Conservation (phyloP, 2,113 vertebrate genomes). For the Gopherus evgoodei region DNA sequence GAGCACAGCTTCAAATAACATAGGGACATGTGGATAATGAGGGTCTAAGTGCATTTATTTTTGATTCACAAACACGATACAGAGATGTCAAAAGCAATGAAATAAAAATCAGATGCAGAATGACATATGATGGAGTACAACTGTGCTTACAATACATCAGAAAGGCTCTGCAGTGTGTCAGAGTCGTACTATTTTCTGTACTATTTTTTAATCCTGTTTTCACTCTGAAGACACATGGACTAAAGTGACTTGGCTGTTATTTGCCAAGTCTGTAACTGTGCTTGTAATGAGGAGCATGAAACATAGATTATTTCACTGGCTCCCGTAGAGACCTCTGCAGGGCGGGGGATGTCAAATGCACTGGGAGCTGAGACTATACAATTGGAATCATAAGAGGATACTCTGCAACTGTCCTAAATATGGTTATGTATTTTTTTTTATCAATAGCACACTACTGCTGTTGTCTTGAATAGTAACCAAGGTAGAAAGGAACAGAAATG, state of each 20-base stretch:
- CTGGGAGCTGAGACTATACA: background rate
- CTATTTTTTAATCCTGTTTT: background rate
- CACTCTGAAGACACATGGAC: background rate
- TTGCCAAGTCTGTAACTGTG: background rate
- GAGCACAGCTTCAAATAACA: background rate
- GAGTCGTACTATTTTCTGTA: background rate
- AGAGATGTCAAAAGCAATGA: background rate
- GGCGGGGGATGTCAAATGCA: background rate
- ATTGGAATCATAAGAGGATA: background rate
- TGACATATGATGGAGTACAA: background rate
- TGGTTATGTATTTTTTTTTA: background rate
- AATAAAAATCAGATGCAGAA: background rate
- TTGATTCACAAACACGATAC: background rate
- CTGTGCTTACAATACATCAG: background rate
- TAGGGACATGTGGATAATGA: background rate
- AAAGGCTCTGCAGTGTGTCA: background rate
- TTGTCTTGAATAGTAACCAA: background rate
- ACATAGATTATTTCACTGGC: background rate
- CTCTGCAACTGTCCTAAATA: background rate
- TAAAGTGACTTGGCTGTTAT: background rate
- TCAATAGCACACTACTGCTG: background rate
- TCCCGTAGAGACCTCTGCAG: background rate
- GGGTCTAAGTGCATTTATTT: background rate
- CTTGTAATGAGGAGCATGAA: background rate
- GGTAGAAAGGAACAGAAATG: background rate